These are phyloP conservation scores for Agriopis marginaria DNA, from an alignment of 2,888 invertebrate genomes.

Conservation along the genomic window DNA sequence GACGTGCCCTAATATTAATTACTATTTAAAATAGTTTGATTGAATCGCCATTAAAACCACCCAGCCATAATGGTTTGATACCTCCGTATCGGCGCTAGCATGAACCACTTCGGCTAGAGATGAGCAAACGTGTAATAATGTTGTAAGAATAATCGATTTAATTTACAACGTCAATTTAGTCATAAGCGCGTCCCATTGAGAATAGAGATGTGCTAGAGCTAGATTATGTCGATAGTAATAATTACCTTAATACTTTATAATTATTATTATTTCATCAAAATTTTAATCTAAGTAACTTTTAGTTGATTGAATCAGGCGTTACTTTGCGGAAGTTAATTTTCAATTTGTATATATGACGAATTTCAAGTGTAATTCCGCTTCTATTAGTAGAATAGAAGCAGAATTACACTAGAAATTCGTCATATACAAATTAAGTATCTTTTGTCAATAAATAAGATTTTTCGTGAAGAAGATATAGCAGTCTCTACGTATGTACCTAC, in stretches of 20 bases:
- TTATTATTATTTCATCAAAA: too few species aligned
- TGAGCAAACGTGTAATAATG: constrained; percentile 12
- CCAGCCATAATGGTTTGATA: constrained; percentile 26
- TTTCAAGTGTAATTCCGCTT: too few species aligned
- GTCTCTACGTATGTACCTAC: too few species aligned
- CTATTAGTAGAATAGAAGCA: too few species aligned
- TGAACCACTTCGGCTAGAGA: constrained; percentile 26
- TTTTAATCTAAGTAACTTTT: too few species aligned
- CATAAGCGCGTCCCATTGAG: not conserved
- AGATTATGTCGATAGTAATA: not conserved
- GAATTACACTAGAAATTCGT: too few species aligned
- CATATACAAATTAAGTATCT: too few species aligned
- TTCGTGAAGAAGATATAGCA: too few species aligned
- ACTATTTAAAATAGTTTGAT: constrained; percentile 31
- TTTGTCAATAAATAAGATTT: too few species aligned
- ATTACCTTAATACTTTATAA: not conserved
- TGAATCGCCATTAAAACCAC: constrained; percentile 28
- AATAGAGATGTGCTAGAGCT: constrained; percentile 5
- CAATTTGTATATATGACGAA: too few species aligned
- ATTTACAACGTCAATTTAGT: constrained; percentile 8
- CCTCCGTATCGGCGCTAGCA: constrained; percentile 21
- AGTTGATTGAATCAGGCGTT: too few species aligned
- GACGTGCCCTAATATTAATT: constrained; percentile 20
- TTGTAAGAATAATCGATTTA: constrained; percentile 20
- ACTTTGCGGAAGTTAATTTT: too few species aligned